Evolutionary conservation across 1,140 invertebrate species (phyloP).

Genomic region (Trichogramma pretiosum): DNA sequence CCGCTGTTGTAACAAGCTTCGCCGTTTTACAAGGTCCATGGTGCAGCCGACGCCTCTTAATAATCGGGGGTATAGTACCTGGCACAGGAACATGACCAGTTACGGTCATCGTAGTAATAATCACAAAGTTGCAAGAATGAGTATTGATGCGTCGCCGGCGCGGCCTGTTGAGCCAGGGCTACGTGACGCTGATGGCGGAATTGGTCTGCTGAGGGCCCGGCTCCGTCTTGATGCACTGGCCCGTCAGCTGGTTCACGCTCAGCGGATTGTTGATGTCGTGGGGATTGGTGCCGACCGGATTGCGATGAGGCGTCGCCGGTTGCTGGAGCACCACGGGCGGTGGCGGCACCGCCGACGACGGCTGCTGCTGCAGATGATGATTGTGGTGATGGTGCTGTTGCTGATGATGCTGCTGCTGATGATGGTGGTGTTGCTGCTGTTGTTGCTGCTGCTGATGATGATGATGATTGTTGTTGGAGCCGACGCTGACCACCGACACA

Average conservation of each 20-base stretch:
- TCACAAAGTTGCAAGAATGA: constrained; percentile 43
- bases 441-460: constrained; percentile 5
- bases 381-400: constrained; percentile 8
- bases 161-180: constrained; percentile 34
- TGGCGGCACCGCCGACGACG: constrained; percentile 20
- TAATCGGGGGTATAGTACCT: constrained; percentile 47
- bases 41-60: too few species aligned
- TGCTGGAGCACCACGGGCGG: constrained; percentile 14
- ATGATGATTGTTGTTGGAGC: constrained; percentile 32
- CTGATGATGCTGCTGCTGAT: constrained; percentile 2
- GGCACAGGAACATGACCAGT: constrained; percentile 48
- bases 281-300: constrained; percentile 82
- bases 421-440: constrained; percentile 2
- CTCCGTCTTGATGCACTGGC: constrained; percentile 57
- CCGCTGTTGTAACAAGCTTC: too few species aligned
- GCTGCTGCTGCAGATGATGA: constrained; percentile 6
- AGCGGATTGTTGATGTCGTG: constrained; percentile 84
- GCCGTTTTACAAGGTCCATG: too few species aligned
- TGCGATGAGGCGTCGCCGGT: constrained; percentile 50
- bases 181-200: constrained; percentile 54
- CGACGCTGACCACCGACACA: constrained; percentile 25
- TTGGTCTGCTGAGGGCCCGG: constrained; percentile 44
- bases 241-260: constrained; percentile 79
- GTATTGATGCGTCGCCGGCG: not conserved
- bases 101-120: constrained; percentile 43